Evolutionary conservation across 2,113 vertebrate genomes (phyloP).

Genomic region (Centrocercus urophasianus): DNA sequence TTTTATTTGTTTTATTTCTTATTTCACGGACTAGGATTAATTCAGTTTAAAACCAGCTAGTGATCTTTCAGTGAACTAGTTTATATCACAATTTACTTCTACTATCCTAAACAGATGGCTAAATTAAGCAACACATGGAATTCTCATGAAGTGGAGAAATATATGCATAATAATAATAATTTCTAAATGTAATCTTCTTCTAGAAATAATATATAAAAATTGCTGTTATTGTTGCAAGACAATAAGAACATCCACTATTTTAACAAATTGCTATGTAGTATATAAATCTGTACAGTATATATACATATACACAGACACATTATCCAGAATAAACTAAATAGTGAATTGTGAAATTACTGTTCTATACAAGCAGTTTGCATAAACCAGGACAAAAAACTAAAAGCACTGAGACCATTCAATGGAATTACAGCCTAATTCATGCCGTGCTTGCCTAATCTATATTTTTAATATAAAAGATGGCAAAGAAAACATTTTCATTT

Average conservation of each 20-base stretch:
- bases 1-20: neutral
- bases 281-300: neutral
- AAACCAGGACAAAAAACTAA: neutral
- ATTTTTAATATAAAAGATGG: neutral
- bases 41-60: neutral
- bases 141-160: neutral
- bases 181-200: neutral
- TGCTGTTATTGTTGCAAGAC: neutral
- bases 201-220: neutral
- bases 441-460: neutral
- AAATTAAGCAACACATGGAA: neutral
- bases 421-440: neutral
- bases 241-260: neutral
- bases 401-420: neutral
- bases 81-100: neutral
- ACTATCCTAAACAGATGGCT: neutral
- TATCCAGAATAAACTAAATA: neutral
- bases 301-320: rapidly evolving
- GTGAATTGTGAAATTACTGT: neutral
- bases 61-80: neutral
- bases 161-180: neutral
- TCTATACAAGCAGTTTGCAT: neutral
- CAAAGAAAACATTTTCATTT: neutral
- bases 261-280: neutral
- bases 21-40: neutral